phyloP scores from a whole-genome alignment of 2,888 invertebrate species.

The Andrena fulva region DNA sequence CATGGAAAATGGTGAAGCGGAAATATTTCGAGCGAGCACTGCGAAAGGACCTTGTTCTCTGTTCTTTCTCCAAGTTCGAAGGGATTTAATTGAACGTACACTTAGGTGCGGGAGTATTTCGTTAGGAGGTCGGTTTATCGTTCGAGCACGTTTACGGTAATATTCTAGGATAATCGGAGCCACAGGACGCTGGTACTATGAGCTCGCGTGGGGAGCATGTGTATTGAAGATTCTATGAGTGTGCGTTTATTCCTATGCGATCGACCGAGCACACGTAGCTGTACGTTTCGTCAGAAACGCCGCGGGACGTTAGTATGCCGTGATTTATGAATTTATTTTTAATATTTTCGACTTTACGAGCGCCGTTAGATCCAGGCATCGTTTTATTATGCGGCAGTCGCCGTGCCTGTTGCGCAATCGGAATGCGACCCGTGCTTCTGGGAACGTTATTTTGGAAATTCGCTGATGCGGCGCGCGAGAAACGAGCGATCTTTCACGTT shows the following conservation, averaged over 20 bases:
- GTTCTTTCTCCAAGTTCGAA: not conserved
- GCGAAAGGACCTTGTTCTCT: not conserved
- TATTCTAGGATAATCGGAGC: not conserved
- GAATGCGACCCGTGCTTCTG: constrained; percentile 28
- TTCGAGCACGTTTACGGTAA: not conserved
- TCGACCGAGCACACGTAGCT: not conserved
- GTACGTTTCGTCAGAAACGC: constrained; percentile 1
- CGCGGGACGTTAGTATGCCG: constrained; percentile 65
- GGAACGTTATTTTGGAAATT: constrained; percentile 60
- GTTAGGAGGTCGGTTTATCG: not conserved
- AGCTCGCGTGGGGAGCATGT: not conserved
- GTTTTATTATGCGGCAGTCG: constrained; percentile 60
- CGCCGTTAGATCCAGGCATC: constrained; percentile 71
- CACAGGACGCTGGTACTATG: not conserved
- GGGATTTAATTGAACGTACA: not conserved
- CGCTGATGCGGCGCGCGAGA: not conserved
- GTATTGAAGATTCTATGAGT: not conserved
- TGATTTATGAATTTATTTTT: constrained; percentile 75
- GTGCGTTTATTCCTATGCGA: constrained; percentile 13
- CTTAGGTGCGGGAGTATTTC: not conserved
- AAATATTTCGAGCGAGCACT: not conserved
- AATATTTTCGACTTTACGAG: constrained; percentile 74
- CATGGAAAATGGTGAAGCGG: not conserved
- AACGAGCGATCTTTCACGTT: not conserved
- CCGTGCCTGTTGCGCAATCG: constrained; percentile 62